Percentiles rank a stretch among this genome's conserved stretches.
These are phyloP conservation scores for Drosophila nikananu DNA, from an alignment of 1,140 invertebrate genomes.

Conservation along the genomic window DNA sequence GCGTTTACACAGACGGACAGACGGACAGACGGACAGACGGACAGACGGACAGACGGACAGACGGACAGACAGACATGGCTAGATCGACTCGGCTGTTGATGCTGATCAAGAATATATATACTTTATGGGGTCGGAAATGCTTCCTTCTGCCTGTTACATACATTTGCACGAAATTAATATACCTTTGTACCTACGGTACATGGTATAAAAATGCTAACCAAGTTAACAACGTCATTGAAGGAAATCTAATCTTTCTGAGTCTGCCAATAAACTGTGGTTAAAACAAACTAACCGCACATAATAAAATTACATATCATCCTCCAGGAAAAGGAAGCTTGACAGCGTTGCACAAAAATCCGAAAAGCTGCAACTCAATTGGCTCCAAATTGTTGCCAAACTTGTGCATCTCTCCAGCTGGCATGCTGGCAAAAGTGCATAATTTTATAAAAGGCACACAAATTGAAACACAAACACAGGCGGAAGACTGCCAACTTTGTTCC, in stretches of 20 bases:
- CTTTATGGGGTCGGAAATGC: no score
- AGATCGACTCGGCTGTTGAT: no score
- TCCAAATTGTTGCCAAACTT: slow-evolving; percentile 41
- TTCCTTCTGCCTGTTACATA: no score
- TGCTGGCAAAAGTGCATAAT: slow-evolving; percentile 79
- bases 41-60: no score
- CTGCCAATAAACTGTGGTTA: neutral
- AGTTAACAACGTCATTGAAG: neutral
- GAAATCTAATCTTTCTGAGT: neutral
- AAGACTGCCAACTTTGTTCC: slow-evolving; percentile 3
- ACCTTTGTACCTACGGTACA: no score
- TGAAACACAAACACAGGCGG: slow-evolving; percentile 74
- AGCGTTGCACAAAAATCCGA: neutral
- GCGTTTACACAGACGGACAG: no score
- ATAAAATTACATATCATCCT: neutral
- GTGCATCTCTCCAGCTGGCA: slow-evolving; percentile 20
- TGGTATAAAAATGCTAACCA: neutral
- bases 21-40: no score
- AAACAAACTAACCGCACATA: neutral
- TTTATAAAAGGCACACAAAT: slow-evolving; percentile 78
- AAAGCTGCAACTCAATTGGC: slow-evolving; percentile 50
- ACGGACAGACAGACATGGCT: no score
- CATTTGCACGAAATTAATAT: no score
- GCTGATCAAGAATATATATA: no score
- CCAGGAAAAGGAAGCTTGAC: neutral